phyloP scores from a whole-genome alignment of 2,113 vertebrate species.

The Euleptes europaea region DNA sequence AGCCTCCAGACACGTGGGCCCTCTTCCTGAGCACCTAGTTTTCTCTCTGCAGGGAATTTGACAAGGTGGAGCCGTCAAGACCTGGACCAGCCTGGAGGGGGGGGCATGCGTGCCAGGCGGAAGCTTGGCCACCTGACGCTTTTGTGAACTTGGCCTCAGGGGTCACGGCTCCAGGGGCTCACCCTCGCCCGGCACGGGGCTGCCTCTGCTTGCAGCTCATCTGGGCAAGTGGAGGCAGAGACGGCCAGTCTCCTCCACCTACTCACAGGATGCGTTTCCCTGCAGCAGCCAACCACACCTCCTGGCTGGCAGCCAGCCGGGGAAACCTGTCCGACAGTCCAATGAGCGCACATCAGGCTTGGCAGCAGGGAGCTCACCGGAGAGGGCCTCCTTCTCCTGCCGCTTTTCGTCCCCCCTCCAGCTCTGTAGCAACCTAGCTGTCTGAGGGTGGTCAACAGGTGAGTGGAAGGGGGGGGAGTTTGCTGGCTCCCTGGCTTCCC shows the following conservation, averaged over 20 bases:
- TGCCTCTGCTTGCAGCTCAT: background rate
- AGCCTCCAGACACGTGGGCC: too few relatives aligned
- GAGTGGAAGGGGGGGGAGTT: constrained; percentile 45
- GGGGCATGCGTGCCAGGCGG: too few relatives aligned
- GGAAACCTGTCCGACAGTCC: constrained; percentile 8
- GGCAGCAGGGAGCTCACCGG: constrained; percentile 47
- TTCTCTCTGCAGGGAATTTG: too few relatives aligned
- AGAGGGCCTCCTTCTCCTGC: constrained; percentile 15
- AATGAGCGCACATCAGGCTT: constrained; percentile 44
- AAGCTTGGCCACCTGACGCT: too few relatives aligned
- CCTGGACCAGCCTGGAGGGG: too few relatives aligned
- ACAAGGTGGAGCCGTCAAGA: too few relatives aligned
- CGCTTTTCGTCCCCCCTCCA: constrained; percentile 22
- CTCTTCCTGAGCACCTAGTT: too few relatives aligned
- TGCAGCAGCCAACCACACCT: background rate
- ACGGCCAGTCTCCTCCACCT: constrained; percentile 18
- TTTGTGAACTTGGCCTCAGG: too few relatives aligned
- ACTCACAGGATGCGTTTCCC: background rate
- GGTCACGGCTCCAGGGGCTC: too few relatives aligned
- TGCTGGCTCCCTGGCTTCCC: constrained; percentile 18
- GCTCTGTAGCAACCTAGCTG: background rate
- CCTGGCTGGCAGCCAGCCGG: constrained; percentile 1
- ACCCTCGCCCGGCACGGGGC: background rate
- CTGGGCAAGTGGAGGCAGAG: background rate
- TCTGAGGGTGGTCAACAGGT: constrained; percentile 46